Base-by-base conservation (phyloP, 2,797 vertebrate genomes). In the Nannoperca obscura region DNA sequence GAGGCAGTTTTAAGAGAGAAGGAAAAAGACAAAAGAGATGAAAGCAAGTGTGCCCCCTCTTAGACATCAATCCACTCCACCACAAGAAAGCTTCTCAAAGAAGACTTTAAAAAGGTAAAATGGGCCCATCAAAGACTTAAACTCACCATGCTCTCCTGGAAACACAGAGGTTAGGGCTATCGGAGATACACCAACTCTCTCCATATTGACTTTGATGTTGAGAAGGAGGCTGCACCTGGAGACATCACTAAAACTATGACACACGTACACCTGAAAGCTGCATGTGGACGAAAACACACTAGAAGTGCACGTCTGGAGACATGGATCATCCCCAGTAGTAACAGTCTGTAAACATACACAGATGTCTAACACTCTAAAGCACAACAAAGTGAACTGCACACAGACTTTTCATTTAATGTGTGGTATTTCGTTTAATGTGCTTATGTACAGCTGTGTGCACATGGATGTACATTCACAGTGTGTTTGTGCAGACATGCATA, bases 61-160 rank as follows among this genome's bases (percentile, higher is more conserved):
- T 76, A 71, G 64, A 89, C 80, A 85, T 89, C 82, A 86, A 86
- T 81, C 80, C 80, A 74, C 76, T 90, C 75, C 74, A 70, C 17
- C n/a, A 57, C 3, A 47, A 85, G 67, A 69, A 85, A 80, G 72
- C 70, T 74, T 76, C 74, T 83, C 60, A 82, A 54, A 74, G 57
- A 75, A 75, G 70, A 78, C 74, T 84, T 81, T 63, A 47, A 78
- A 86, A 86, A 76, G 62, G 74, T 71, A 61, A 61, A 75, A 84
- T 76, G 61, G 70, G 53, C 44, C 69, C 80, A 86, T 87, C 86
- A 89, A 84, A 89, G 86, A 84, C 80, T 62, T 76, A 59, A 89
- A 71, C 76, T 87, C 81, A 66, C 30, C 20, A 38, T 71, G 53
- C 59, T 76, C 76, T 69, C 52, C 22, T 20, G 70, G 68, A 74